Conservation (phyloP, 2,888 invertebrate species). For the Hyposoter dolosus region DNA sequence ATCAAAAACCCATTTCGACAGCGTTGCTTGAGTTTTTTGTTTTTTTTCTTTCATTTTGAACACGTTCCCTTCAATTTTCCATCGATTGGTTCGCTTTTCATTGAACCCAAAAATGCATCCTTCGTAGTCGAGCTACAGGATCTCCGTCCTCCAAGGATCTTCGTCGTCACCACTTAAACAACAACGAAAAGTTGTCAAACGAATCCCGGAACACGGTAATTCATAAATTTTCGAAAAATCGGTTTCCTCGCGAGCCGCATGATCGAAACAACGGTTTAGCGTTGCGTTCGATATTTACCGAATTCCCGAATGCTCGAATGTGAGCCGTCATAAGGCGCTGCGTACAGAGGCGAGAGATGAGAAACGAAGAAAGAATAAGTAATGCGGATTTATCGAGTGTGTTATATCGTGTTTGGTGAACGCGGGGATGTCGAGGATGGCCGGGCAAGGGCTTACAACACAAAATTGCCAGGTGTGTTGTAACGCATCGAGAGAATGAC, state of each 20-base stretch:
- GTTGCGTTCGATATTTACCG: not conserved
- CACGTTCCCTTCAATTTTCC: not conserved
- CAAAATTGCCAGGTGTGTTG: constrained; percentile 77
- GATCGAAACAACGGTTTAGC: not conserved
- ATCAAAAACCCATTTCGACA: too few species aligned
- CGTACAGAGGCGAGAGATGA: not conserved
- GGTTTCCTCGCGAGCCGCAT: not conserved
- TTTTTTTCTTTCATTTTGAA: too few species aligned
- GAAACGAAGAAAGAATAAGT: constrained; percentile 68
- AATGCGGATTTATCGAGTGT: constrained; percentile 81
- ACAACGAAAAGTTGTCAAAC: not conserved
- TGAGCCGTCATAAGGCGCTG: not conserved
- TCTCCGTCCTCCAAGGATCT: too few species aligned
- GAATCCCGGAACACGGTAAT: constrained; percentile 12
- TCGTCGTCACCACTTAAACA: not conserved
- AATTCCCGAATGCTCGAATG: not conserved
- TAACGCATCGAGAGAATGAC: constrained; percentile 65
- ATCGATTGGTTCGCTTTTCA: too few species aligned
- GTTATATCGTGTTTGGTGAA: constrained; percentile 62
- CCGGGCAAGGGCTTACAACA: constrained; percentile 2
- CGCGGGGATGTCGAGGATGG: not conserved
- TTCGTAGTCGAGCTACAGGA: too few species aligned
- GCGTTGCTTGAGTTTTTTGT: too few species aligned
- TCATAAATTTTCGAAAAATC: constrained; percentile 12
- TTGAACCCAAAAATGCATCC: too few species aligned